These are phyloP conservation scores for Mormyrops attenuatus DNA, from an alignment of 2,797 vertebrate species.

Conservation along the genomic window DNA sequence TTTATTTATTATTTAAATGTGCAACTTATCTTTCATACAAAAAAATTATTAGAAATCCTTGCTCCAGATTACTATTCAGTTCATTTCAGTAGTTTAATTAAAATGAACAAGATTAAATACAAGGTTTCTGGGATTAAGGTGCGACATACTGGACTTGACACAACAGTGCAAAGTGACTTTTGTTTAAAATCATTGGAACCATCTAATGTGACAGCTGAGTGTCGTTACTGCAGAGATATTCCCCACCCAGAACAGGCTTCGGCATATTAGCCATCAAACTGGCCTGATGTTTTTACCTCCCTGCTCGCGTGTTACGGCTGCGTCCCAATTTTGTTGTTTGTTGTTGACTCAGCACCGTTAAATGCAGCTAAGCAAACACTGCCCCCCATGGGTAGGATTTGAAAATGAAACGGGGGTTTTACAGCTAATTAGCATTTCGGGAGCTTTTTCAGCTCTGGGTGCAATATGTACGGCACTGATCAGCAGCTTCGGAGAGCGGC, in stretches of 20 bases:
- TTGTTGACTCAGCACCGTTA: neutral
- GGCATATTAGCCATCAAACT: neutral
- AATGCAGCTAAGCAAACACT: conserved; percentile 24
- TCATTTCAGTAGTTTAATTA: neutral
- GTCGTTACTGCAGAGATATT: neutral
- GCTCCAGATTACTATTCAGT: neutral
- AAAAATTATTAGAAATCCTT: neutral
- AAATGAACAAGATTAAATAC: neutral
- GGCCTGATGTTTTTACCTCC: neutral
- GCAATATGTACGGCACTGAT: neutral
- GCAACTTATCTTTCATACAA: neutral
- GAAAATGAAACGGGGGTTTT: conserved; percentile 11
- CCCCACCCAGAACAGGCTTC: neutral
- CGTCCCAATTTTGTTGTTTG: neutral
- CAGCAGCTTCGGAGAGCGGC: neutral
- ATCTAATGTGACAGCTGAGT: neutral
- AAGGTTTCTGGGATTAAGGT: neutral
- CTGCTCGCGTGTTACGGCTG: neutral
- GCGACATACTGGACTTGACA: neutral
- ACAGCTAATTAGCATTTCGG: neutral
- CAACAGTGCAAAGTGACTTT: neutral
- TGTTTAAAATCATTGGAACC: neutral
- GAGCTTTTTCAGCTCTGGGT: neutral
- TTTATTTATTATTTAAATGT: neutral
- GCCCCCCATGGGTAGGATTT: conserved; percentile 30